Evolutionary conservation across 53 echinoderm and acorn worm genomes (phyloP).

Genomic region (Arbacia lixula): DNA sequence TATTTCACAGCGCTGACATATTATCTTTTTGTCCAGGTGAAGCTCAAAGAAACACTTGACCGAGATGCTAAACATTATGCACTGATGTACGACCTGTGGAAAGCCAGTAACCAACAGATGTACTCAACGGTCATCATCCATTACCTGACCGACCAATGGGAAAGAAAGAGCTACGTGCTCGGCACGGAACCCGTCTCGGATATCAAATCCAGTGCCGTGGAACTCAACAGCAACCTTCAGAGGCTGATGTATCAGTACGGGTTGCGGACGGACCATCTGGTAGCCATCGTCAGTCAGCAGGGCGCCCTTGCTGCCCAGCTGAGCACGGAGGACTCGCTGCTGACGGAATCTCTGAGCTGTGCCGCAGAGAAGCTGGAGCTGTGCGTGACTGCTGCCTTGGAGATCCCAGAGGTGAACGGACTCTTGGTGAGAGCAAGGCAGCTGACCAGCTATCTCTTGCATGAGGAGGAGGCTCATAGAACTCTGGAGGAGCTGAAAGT

Average conservation of each 20-base stretch:
- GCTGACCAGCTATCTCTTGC: conserved; percentile 17
- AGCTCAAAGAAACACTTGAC: conserved; percentile 19
- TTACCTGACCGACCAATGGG: conserved; percentile 28
- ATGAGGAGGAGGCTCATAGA: conserved; percentile 21
- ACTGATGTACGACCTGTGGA: conserved; percentile 41
- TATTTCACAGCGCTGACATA: too few relatives aligned
- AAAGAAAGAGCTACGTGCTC: conserved; percentile 24
- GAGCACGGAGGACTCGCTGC: background rate
- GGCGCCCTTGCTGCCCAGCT: conserved; percentile 10
- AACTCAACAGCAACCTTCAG: conserved; percentile 5
- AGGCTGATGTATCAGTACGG: conserved; percentile 12
- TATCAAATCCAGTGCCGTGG: background rate
- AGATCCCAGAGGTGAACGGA: conserved; percentile 10
- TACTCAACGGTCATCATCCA: conserved; percentile 37
- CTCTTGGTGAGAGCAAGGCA: conserved; percentile 1
- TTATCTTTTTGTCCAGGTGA: background rate
- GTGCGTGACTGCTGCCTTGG: conserved; percentile 31
- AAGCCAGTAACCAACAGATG: conserved; percentile 18
- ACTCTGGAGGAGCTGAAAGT: conserved; percentile 21
- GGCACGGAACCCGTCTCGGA: conserved; percentile 7
- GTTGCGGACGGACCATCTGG: background rate
- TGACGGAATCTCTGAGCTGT: conserved; percentile 31
- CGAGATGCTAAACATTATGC: conserved; percentile 20
- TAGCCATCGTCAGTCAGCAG: conserved; percentile 19
- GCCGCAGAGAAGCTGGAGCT: conserved; percentile 52